Conservation (phyloP, 2,888 invertebrate genomes). For the Drosophila anceps region DNA sequence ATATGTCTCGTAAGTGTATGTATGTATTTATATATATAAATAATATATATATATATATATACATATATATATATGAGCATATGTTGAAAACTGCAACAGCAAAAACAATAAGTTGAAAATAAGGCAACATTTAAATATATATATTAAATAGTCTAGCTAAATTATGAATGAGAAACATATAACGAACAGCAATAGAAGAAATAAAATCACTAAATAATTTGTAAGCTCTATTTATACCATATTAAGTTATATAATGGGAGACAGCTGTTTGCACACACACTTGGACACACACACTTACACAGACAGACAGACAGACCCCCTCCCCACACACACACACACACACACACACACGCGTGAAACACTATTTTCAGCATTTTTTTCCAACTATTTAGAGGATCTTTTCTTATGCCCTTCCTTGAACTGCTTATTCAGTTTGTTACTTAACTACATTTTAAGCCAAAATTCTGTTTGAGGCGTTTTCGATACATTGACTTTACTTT, state of each 20-base stretch:
- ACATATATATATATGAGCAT: background rate
- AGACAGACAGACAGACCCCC: background rate
- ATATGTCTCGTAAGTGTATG: background rate
- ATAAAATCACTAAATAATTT: conserved; percentile 66
- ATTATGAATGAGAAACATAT: conserved; percentile 43
- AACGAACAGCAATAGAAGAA: conserved; percentile 57
- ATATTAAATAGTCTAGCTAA: conserved; percentile 66
- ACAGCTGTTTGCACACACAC: conserved; percentile 39
- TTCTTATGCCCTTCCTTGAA: conserved; percentile 32
- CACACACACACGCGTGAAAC: conserved; percentile 1
- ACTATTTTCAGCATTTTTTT: conserved; percentile 38
- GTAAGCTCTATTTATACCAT: conserved; percentile 67
- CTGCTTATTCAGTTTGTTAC: conserved; percentile 55
- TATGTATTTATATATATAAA: background rate
- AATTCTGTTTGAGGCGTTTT: conserved; percentile 39
- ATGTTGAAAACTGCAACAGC: conserved; percentile 56
- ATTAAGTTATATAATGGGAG: conserved; percentile 51
- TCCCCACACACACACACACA: background rate
- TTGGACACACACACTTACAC: background rate
- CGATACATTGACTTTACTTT: conserved; percentile 43
- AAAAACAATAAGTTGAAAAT: conserved; percentile 76
- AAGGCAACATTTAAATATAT: conserved; percentile 63
- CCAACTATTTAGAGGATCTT: conserved; percentile 16
- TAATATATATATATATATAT: background rate
- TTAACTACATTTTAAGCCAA: conserved; percentile 61